Conservation (phyloP, 2,797 vertebrate genomes). For the Orientallactaga sibirica region DNA sequence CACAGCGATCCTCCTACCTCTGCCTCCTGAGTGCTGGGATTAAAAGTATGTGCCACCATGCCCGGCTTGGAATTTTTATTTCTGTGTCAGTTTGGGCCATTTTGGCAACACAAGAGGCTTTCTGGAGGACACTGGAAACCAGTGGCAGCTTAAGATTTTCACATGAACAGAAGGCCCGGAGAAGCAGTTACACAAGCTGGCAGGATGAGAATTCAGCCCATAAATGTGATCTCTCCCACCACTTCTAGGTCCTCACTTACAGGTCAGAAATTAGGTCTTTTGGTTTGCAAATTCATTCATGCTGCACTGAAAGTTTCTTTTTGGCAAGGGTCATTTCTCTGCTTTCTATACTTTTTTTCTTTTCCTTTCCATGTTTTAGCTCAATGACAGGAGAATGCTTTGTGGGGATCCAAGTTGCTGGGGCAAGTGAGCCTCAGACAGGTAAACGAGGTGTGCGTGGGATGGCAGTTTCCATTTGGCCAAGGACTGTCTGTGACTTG, state of each 20-base stretch:
- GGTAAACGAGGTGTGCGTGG: background rate
- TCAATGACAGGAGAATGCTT: background rate
- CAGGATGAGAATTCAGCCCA: background rate
- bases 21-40: too few species aligned
- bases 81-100: background rate
- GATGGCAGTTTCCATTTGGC: background rate
- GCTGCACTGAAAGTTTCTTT: background rate
- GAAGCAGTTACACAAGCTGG: background rate
- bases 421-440: background rate
- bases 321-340: background rate
- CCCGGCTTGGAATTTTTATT: background rate
- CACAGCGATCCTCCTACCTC: too few species aligned
- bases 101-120: background rate
- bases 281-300: slow-evolving; percentile 33
- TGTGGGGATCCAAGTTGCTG: background rate
- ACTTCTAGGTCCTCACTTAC: background rate
- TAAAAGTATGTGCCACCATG: too few species aligned
- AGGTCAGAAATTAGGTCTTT: background rate
- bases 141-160: background rate
- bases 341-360: background rate
- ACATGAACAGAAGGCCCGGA: background rate
- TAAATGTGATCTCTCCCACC: background rate
- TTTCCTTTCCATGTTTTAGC: background rate
- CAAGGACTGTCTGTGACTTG: background rate
- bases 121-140: slow-evolving; percentile 3